Conservation (phyloP, 30 jellyfish, hydroid and myxozoan genomes). For the Turritopsis dohrnii region DNA sequence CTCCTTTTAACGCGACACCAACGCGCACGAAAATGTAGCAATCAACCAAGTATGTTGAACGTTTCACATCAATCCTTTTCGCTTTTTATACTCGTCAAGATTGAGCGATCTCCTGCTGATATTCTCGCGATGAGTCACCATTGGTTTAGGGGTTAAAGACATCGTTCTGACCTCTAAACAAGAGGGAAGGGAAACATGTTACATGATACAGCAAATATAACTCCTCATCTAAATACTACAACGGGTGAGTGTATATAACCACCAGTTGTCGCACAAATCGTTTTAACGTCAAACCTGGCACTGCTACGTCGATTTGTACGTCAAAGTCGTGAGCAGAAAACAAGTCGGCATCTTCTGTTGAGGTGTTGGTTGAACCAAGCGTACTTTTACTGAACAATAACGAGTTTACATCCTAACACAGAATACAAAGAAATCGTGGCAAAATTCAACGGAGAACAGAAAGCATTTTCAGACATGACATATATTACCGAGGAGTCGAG, state of each 20-base stretch:
- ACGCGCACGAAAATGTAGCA: neutral
- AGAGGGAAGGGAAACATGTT: neutral
- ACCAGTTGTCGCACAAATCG: no score
- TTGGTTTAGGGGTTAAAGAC: conserved; percentile 84
- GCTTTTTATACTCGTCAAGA: conserved; percentile 82
- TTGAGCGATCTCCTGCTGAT: conserved; percentile 86
- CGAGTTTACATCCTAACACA: neutral
- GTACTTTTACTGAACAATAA: neutral
- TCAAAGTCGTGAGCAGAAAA: conserved; percentile 96
- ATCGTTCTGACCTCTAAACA: conserved; percentile 62
- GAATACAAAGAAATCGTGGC: neutral
- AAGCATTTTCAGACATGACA: neutral
- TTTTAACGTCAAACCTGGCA: conserved; percentile 65
- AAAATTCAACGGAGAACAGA: neutral
- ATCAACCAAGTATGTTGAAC: neutral
- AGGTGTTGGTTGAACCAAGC: neutral
- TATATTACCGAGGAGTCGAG: neutral
- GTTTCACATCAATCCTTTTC: conserved; percentile 72
- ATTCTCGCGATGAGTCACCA: conserved; percentile 54
- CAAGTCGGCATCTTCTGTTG: conserved; percentile 71
- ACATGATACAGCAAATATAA: no score
- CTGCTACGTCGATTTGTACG: conserved; percentile 80
- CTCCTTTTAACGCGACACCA: no score
- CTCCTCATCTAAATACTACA: no score
- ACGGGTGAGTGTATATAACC: no score